These are phyloP conservation scores for Lithophane semibrunnea DNA, from an alignment of 2,888 invertebrate genomes.

Conservation along the genomic window DNA sequence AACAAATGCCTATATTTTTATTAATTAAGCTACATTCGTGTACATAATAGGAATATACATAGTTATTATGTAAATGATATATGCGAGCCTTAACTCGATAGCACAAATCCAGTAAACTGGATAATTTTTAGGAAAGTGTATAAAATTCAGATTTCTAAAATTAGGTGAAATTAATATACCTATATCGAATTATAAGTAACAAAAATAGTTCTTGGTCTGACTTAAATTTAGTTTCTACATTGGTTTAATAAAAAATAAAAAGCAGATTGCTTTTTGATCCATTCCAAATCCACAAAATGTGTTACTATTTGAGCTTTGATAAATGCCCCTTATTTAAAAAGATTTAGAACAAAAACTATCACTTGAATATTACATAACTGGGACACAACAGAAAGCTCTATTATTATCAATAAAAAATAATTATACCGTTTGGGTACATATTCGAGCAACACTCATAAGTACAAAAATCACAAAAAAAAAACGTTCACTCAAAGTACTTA, in stretches of 20 bases:
- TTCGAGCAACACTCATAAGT: constrained; percentile 82
- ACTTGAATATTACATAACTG: constrained; percentile 15
- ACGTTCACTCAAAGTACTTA: constrained; percentile 68
- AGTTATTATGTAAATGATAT: constrained; percentile 42
- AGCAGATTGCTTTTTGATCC: background rate
- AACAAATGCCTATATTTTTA: constrained; percentile 4
- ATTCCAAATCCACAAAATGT: background rate
- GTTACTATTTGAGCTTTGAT: background rate
- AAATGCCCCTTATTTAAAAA: background rate
- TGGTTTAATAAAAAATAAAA: background rate
- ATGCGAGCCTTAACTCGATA: background rate
- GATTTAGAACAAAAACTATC: background rate
- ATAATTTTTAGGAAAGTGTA: background rate
- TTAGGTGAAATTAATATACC: background rate
- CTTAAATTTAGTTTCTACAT: background rate
- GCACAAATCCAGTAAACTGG: constrained; percentile 15
- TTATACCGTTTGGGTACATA: constrained; percentile 59
- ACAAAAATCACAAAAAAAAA: constrained; percentile 83
- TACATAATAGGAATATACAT: constrained; percentile 44
- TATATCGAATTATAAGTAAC: background rate
- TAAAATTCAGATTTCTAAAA: no score
- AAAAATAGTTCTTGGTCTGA: background rate
- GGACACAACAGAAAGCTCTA: constrained; percentile 22
- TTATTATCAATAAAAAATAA: constrained; percentile 38
- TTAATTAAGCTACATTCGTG: constrained; percentile 22